Percentiles rank a stretch among this genome's conserved stretches.
Evolutionary conservation across 2,113 vertebrate genomes (phyloP).

Genomic region (Ceyx margarethae): DNA sequence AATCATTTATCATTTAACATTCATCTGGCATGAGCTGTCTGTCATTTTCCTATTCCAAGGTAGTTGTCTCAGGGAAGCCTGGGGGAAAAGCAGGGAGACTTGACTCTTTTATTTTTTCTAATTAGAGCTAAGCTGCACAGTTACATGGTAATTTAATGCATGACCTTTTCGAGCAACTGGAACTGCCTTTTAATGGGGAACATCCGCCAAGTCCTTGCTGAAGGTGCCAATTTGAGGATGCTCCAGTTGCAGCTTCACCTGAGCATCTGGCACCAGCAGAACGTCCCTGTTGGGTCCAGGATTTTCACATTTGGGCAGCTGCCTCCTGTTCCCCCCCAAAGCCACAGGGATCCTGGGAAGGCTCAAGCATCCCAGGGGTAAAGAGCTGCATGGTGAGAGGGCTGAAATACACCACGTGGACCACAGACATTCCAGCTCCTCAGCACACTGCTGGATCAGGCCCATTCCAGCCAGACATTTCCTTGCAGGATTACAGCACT

Average conservation of each 20-base stretch:
- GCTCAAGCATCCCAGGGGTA: rapidly evolving
- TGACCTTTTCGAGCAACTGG: constrained; percentile 38
- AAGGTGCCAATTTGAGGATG: background rate
- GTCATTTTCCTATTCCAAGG: background rate
- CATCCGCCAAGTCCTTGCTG: background rate
- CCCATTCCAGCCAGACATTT: background rate
- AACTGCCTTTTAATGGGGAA: background rate
- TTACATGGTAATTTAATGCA: constrained; percentile 28
- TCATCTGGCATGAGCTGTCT: constrained; percentile 27
- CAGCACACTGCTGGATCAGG: background rate
- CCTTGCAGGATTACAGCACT: background rate
- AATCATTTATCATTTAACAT: constrained; percentile 15
- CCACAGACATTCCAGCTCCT: background rate
- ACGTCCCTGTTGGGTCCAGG: rapidly evolving
- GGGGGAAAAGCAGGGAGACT: background rate
- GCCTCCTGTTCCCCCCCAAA: background rate
- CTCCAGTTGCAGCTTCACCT: background rate
- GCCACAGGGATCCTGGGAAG: background rate
- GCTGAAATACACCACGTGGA: rapidly evolving
- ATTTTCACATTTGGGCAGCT: background rate
- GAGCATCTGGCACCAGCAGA: background rate
- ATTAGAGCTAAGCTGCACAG: constrained; percentile 25
- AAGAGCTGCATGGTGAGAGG: rapidly evolving
- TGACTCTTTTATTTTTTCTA: background rate
- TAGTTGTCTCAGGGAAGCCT: constrained; percentile 13